These are phyloP conservation scores for Leptinotarsa lineolata DNA, from an alignment of 1,140 invertebrate genomes.

Conservation along the genomic window DNA sequence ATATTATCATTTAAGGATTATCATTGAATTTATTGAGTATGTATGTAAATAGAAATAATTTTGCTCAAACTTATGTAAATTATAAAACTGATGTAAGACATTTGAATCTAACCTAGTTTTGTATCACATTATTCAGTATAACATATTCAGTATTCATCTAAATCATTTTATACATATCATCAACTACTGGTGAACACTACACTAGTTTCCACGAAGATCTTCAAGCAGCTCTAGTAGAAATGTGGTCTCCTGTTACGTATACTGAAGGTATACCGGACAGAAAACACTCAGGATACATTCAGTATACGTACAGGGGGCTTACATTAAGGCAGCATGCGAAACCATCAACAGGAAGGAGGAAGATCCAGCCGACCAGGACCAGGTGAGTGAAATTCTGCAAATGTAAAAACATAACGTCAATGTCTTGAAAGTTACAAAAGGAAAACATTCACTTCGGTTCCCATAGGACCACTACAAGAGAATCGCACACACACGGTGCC, in stretches of 20 bases:
- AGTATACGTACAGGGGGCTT: conserved; percentile 97
- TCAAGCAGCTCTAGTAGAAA: conserved; percentile 57
- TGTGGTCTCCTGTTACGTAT: conserved; percentile 98
- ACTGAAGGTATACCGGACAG: conserved; percentile 99
- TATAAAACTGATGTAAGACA: too few species aligned
- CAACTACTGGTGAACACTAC: not conserved
- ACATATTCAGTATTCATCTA: too few species aligned
- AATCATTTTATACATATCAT: not conserved
- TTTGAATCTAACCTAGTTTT: too few species aligned
- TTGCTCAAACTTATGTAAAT: too few species aligned
- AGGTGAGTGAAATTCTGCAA: not conserved
- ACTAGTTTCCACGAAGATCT: not conserved
- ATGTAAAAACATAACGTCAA: not conserved
- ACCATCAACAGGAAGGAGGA: not conserved
- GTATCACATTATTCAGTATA: too few species aligned
- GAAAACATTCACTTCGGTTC: not conserved
- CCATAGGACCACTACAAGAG: not conserved
- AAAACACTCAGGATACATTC: conserved; percentile 98
- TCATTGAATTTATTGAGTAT: too few species aligned
- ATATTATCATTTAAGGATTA: too few species aligned
- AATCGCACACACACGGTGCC: not conserved
- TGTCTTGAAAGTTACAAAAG: not conserved
- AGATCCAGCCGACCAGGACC: not conserved
- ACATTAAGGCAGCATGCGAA: conserved; percentile 58
- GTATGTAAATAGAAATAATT: too few species aligned